These are phyloP conservation scores for human (Homo sapiens) DNA, from an alignment of 2,113 vertebrate species.

Conservation along the genomic window DNA sequence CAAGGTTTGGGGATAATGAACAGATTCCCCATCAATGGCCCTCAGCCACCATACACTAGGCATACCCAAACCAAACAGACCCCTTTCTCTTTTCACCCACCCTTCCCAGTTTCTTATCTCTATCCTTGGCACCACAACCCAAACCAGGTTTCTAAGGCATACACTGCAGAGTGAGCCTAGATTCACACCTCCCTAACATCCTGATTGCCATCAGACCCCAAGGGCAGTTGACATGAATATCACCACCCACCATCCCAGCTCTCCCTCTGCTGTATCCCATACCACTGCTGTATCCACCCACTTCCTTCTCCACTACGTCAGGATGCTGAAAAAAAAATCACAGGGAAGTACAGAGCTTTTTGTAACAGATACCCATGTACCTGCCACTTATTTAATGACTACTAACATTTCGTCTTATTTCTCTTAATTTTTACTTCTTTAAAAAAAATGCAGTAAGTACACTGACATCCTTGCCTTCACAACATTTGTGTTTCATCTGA, in stretches of 20 bases:
- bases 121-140: background rate
- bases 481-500: background rate
- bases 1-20: background rate
- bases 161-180: background rate
- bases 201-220: too few species aligned
- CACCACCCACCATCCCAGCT: background rate
- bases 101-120: background rate
- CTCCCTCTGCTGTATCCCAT: background rate
- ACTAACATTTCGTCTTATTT: background rate
- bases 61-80: background rate
- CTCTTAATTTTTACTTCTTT: background rate
- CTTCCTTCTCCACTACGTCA: background rate
- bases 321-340: background rate
- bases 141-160: background rate
- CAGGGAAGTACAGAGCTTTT: background rate
- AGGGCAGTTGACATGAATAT: too few species aligned
- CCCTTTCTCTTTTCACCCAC: background rate
- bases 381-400: background rate
- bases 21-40: background rate
- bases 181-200: background rate
- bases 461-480: background rate
- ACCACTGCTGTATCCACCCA: rapidly evolving
- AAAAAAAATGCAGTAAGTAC: background rate
- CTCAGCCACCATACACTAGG: too few species aligned
- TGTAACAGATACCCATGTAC: background rate